phyloP scores from a whole-genome alignment of 2,113 vertebrate species.

The Cyprinodon tularosa region DNA sequence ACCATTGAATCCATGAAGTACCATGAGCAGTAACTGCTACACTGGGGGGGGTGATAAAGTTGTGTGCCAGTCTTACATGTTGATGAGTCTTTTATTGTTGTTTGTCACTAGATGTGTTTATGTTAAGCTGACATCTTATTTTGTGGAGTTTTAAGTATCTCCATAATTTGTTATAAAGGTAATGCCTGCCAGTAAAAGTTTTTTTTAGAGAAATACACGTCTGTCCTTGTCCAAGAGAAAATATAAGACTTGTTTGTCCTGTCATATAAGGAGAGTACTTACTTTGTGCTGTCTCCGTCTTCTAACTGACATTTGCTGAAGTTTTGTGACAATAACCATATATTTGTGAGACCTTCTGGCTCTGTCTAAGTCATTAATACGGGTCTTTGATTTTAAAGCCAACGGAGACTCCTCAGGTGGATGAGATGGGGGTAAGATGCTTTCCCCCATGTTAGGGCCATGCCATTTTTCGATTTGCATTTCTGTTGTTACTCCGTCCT shows the following conservation, averaged over 20 bases:
- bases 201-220: conserved; percentile 47
- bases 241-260: conserved; percentile 48
- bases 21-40: conserved; percentile 49
- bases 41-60: conserved; percentile 73
- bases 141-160: conserved; percentile 37
- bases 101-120: conserved; percentile 55
- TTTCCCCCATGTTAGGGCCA: conserved; percentile 81
- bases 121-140: conserved; percentile 57
- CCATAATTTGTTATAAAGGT: conserved; percentile 26
- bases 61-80: conserved; percentile 64
- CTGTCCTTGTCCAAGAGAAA: conserved; percentile 50
- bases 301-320: conserved; percentile 36
- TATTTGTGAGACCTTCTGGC: conserved; percentile 51
- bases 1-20: conserved; percentile 37
- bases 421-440: conserved; percentile 97
- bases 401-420: conserved; percentile 97
- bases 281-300: conserved; percentile 66
- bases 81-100: conserved; percentile 53
- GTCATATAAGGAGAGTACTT: conserved; percentile 56
- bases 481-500: conserved; percentile 59
- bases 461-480: conserved; percentile 82
- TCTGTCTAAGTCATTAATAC: conserved; percentile 78
- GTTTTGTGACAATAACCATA: conserved; percentile 43
- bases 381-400: conserved; percentile 94
- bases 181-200: conserved; percentile 39